Evolutionary conservation across 2,888 invertebrate genomes (phyloP).

Genomic region (Limnephilus auricula): DNA sequence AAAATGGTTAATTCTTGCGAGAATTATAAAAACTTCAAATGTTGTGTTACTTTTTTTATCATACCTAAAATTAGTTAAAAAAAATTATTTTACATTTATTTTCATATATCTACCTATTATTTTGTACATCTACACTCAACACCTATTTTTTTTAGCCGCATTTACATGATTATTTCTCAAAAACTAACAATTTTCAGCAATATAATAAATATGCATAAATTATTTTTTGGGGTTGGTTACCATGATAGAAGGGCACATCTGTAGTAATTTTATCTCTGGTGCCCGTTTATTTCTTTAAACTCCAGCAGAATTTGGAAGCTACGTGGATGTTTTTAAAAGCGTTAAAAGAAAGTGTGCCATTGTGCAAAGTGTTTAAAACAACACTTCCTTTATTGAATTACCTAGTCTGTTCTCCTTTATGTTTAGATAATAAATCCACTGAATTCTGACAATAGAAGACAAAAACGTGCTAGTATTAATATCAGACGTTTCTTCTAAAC

Average conservation of each 20-base stretch:
- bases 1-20: too few species aligned
- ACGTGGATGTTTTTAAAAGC: constrained; percentile 2
- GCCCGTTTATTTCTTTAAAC: constrained; percentile 1
- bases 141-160: too few species aligned
- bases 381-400: constrained; percentile 2
- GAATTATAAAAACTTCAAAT: too few species aligned
- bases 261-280: not conserved
- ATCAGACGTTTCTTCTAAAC: not conserved
- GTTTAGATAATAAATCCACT: not conserved
- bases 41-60: too few species aligned
- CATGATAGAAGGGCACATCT: not conserved
- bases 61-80: too few species aligned
- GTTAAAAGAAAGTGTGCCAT: not conserved
- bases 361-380: not conserved
- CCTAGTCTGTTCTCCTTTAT: not conserved
- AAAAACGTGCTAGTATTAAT: not conserved
- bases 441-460: not conserved
- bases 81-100: too few species aligned
- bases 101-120: too few species aligned
- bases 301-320: not conserved
- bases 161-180: too few species aligned
- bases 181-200: too few species aligned
- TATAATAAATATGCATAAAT: too few species aligned
- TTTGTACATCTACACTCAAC: too few species aligned
- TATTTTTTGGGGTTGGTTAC: too few species aligned